These are phyloP conservation scores for Arge pagana DNA, from an alignment of 2,888 invertebrate species.

Conservation along the genomic window DNA sequence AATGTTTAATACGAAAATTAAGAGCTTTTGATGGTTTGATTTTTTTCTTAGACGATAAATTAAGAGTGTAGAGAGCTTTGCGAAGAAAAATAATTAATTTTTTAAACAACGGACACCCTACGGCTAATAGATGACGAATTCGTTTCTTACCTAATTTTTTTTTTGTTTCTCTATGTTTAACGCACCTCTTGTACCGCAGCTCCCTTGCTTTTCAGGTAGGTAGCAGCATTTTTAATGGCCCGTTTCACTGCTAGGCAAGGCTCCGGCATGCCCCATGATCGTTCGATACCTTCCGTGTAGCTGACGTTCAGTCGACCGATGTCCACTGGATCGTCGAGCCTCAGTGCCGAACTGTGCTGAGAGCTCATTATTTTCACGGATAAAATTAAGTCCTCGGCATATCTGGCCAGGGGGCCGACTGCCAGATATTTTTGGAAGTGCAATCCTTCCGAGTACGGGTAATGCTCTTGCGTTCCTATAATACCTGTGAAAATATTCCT, in stretches of 20 bases:
- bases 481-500: constrained; percentile 63
- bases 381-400: constrained; percentile 74
- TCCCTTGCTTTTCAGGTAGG: constrained; percentile 61
- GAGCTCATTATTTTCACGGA: constrained; percentile 69
- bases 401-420: constrained; percentile 78
- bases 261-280: constrained; percentile 60
- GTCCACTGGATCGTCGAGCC: constrained; percentile 62
- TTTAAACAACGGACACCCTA: too few relatives aligned
- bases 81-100: too few relatives aligned
- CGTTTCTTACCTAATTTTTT: too few relatives aligned
- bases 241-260: constrained; percentile 63
- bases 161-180: too few relatives aligned
- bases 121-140: too few relatives aligned
- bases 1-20: too few relatives aligned
- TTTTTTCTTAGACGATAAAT: too few relatives aligned
- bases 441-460: constrained; percentile 62
- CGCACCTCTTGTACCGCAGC: constrained; percentile 54
- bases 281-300: constrained; percentile 68
- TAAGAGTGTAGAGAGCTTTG: too few relatives aligned
- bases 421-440: constrained; percentile 62
- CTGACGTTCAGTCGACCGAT: constrained; percentile 61
- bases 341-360: constrained; percentile 51
- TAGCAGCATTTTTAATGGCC: constrained; percentile 59
- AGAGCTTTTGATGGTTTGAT: too few relatives aligned
- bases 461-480: constrained; percentile 66